phyloP scores from a whole-genome alignment of 2,797 vertebrate species.

The Danio choprae region DNA sequence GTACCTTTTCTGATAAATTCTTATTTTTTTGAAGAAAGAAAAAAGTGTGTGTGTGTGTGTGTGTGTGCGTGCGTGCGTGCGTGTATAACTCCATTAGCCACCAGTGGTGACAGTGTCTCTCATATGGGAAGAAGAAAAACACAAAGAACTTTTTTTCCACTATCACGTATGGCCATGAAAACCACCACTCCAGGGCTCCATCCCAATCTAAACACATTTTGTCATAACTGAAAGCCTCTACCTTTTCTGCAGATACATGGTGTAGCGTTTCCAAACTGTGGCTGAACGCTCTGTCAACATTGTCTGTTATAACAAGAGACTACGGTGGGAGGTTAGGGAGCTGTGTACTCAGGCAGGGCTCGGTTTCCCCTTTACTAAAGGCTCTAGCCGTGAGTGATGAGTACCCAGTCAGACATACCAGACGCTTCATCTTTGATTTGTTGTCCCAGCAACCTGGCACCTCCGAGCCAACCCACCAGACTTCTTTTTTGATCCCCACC shows the following conservation, averaged over 20 bases:
- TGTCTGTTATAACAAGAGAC: constrained; percentile 90
- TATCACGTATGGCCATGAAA: constrained; percentile 81
- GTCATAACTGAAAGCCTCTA: constrained; percentile 89
- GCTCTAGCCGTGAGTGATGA: constrained; percentile 60
- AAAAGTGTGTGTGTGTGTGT: too few species aligned
- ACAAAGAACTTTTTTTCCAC: constrained; percentile 75
- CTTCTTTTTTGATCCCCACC: constrained; percentile 54
- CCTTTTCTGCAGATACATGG: constrained; percentile 87
- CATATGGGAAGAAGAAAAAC: constrained; percentile 52
- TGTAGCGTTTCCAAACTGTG: constrained; percentile 83
- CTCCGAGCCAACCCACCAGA: constrained; percentile 61
- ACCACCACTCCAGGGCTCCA: constrained; percentile 80
- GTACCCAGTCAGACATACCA: constrained; percentile 86
- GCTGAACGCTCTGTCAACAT: constrained; percentile 88
- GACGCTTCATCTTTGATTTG: constrained; percentile 85
- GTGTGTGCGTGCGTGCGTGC: constrained; percentile 52
- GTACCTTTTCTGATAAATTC: constrained; percentile 14
- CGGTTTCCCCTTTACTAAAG: constrained; percentile 37
- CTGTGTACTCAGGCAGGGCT: constrained; percentile 48
- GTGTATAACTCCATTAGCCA: constrained; percentile 64
- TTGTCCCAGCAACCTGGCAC: constrained; percentile 87
- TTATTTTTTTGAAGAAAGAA: background rate
- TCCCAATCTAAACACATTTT: constrained; percentile 91
- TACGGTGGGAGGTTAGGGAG: constrained; percentile 87
- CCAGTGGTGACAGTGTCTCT: constrained; percentile 61